Evolutionary conservation across 2,113 vertebrate species (phyloP).

Genomic region (Camelus dromedarius): DNA sequence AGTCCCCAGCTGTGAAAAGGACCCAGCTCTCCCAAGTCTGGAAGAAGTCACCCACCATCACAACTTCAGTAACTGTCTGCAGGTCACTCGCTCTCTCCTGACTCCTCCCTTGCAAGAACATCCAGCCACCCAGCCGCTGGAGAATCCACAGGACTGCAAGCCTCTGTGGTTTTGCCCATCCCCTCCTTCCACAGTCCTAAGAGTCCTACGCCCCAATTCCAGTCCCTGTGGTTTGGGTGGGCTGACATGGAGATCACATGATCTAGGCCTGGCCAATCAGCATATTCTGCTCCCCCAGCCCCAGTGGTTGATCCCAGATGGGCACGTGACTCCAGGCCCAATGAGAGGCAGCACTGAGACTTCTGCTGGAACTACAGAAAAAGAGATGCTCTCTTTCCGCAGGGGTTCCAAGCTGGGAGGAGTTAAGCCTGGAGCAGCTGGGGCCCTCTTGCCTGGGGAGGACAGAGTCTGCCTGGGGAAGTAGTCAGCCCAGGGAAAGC

Average conservation of each 20-base stretch:
- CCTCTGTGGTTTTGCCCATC: neutral
- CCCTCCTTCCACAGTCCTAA: neutral
- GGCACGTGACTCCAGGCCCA: neutral
- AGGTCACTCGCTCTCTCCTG: neutral
- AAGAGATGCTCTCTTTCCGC: neutral
- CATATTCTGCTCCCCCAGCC: neutral
- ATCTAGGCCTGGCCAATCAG: neutral
- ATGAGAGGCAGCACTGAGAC: neutral
- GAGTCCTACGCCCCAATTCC: neutral
- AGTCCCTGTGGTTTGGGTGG: neutral
- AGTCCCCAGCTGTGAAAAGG: neutral
- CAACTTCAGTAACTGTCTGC: neutral
- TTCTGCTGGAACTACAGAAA: neutral
- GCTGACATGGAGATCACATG: neutral
- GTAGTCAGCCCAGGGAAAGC: neutral
- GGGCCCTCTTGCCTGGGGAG: neutral
- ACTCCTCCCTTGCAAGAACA: neutral
- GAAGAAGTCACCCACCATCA: neutral
- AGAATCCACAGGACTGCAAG: neutral
- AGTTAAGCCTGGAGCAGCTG: neutral
- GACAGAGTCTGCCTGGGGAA: neutral
- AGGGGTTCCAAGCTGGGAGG: neutral
- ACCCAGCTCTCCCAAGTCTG: neutral
- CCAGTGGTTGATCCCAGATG: neutral
- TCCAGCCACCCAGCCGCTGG: neutral